These are phyloP conservation scores for Gonatopus flavifemur DNA, from an alignment of 1,140 invertebrate genomes.

Conservation along the genomic window DNA sequence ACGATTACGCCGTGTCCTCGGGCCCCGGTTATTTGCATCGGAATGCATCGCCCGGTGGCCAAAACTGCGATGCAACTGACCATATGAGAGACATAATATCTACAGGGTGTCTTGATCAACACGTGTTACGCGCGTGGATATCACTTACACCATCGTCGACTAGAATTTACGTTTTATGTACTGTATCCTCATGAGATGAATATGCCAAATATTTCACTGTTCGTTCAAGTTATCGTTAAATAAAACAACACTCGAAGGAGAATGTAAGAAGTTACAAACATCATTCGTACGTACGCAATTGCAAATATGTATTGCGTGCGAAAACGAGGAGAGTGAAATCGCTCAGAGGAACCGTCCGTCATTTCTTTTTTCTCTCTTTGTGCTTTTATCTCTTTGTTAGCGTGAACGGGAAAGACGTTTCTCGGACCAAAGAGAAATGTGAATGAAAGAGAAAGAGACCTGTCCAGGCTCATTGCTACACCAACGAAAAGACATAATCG, in stretches of 20 bases:
- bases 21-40: slow-evolving; percentile 54
- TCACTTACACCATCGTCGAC: too few relatives aligned
- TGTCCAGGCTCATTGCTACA: too few relatives aligned
- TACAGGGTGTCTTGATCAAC: slow-evolving; percentile 41
- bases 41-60: slow-evolving; percentile 45
- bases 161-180: too few relatives aligned
- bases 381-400: slow-evolving; percentile 1
- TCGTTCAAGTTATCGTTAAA: too few relatives aligned
- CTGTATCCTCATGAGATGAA: too few relatives aligned
- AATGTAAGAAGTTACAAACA: slow-evolving; percentile 40
- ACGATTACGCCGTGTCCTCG: slow-evolving; percentile 46
- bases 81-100: slow-evolving; percentile 42
- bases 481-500: slow-evolving; percentile 31
- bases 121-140: too few relatives aligned
- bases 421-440: too few relatives aligned
- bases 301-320: slow-evolving; percentile 18
- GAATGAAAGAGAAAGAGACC: too few relatives aligned
- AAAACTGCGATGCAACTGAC: too few relatives aligned
- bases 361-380: background rate
- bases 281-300: background rate
- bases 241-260: too few relatives aligned
- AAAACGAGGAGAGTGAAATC: slow-evolving; percentile 16
- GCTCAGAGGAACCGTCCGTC: background rate
- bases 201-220: too few relatives aligned
- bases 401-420: slow-evolving; percentile 1